Percentiles rank a stretch among this genome's conserved stretches.
These are phyloP conservation scores for Drosophila greeni DNA, from an alignment of 2,888 invertebrate genomes.

Conservation along the genomic window DNA sequence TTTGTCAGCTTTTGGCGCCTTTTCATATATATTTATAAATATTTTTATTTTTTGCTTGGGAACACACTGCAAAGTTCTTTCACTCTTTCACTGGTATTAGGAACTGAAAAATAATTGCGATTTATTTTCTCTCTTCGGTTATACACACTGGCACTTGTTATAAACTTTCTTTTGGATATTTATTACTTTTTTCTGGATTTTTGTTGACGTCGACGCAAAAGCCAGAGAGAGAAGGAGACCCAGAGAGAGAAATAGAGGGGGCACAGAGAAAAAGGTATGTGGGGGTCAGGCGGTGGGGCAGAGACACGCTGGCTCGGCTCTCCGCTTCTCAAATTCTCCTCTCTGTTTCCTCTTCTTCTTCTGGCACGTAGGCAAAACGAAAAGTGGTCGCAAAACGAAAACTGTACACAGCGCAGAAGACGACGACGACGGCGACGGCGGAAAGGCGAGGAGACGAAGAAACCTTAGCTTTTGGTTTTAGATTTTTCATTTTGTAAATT, in stretches of 20 bases:
- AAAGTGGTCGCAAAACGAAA: conserved; percentile 44
- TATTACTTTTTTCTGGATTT: conserved; percentile 20
- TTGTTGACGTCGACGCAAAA: conserved; percentile 17
- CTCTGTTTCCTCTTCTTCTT: conserved; percentile 15
- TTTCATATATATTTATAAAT: conserved; percentile 14
- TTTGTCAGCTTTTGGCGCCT: conserved; percentile 14
- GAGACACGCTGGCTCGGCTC: conserved; percentile 38
- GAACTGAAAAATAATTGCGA: conserved; percentile 39
- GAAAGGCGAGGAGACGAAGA: conserved; percentile 8
- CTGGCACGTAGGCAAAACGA: conserved; percentile 60
- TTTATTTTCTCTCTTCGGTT: conserved; percentile 21
- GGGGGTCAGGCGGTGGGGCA: conserved; percentile 18
- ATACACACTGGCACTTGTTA: conserved; percentile 21
- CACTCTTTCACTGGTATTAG: conserved; percentile 11
- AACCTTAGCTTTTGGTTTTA: conserved; percentile 1
- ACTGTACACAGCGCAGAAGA: conserved; percentile 43
- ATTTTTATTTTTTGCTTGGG: conserved; percentile 15
- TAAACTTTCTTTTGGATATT: conserved; percentile 10
- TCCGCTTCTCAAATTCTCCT: conserved; percentile 17
- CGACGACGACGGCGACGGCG: conserved; percentile 5
- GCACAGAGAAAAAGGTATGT: conserved; percentile 1
- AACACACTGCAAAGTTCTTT: conserved; percentile 26
- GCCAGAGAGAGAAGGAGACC: conserved; percentile 10
- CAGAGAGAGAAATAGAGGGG: conserved; percentile 13
- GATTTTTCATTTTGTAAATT: background rate